These are phyloP conservation scores for Trichonephila inaurata DNA, from an alignment of 1,140 invertebrate species.

Conservation along the genomic window DNA sequence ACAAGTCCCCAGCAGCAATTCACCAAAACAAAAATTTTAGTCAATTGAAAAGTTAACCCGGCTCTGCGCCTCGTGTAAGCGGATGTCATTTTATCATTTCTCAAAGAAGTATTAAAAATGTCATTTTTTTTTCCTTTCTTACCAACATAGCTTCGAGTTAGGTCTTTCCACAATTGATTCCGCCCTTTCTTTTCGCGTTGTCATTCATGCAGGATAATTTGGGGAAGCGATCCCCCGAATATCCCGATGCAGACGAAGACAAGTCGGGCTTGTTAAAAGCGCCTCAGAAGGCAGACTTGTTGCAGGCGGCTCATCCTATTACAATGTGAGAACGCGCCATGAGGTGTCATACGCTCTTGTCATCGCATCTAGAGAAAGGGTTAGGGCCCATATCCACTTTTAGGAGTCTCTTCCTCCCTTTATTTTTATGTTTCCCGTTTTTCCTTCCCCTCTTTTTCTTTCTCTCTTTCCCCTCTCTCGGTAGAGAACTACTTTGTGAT, in stretches of 20 bases:
- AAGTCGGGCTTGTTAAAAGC: slow-evolving; percentile 42
- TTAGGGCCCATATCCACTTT: slow-evolving; percentile 14
- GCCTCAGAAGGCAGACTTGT: slow-evolving; percentile 46
- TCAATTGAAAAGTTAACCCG: neutral
- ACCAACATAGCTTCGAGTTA: neutral
- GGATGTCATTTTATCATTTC: neutral
- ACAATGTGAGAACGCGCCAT: slow-evolving; percentile 52
- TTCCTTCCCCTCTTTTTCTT: neutral
- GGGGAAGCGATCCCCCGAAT: neutral
- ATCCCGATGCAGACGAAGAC: slow-evolving; percentile 1
- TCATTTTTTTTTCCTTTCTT: neutral
- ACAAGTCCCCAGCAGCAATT: neutral
- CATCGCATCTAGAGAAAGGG: slow-evolving; percentile 50
- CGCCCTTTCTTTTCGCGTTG: neutral
- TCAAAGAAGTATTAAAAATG: neutral
- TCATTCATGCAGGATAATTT: slow-evolving; percentile 14
- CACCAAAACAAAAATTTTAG: neutral
- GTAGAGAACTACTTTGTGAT: neutral
- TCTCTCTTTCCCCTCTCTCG: neutral
- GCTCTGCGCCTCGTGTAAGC: neutral
- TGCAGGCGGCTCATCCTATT: slow-evolving; percentile 47
- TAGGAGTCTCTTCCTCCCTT: neutral
- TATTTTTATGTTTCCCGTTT: slow-evolving; percentile 43
- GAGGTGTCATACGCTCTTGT: slow-evolving; percentile 43
- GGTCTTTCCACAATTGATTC: neutral